Conservation (phyloP, 2,797 vertebrate species). For the Rhincodon typus region DNA sequence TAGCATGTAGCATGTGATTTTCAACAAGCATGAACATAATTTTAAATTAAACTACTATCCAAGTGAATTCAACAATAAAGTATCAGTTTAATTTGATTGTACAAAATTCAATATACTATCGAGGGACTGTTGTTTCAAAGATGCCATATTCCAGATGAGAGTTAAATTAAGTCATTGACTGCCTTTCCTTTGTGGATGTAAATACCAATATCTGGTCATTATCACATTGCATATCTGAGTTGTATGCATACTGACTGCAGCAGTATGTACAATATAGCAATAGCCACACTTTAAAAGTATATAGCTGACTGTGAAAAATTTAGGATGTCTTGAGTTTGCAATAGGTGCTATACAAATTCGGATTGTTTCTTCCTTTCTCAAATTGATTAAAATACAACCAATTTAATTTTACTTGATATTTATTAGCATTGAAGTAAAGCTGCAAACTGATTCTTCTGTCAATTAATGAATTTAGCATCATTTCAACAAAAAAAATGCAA, state of each 20-base stretch:
- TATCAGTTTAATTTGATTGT: neutral
- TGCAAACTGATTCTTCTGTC: conserved; percentile 48
- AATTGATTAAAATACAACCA: neutral
- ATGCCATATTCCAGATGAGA: neutral
- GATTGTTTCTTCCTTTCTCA: neutral
- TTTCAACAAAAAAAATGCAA: neutral
- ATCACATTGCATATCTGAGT: neutral
- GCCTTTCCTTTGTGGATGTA: neutral
- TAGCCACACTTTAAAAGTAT: neutral
- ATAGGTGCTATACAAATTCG: neutral
- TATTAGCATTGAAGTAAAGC: neutral
- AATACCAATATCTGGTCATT: neutral
- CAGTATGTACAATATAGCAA: neutral
- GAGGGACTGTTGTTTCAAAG: neutral
- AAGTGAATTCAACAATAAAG: neutral
- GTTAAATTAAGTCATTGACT: neutral
- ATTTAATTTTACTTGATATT: neutral
- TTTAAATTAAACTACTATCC: neutral
- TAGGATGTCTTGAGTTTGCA: neutral
- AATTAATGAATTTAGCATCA: neutral
- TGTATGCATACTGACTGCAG: neutral
- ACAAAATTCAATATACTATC: neutral
- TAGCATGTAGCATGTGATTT: neutral
- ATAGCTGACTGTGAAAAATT: neutral
- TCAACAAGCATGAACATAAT: neutral